These are phyloP conservation scores for Tenthredo scrophulariae DNA, from an alignment of 2,888 invertebrate genomes.

Conservation along the genomic window DNA sequence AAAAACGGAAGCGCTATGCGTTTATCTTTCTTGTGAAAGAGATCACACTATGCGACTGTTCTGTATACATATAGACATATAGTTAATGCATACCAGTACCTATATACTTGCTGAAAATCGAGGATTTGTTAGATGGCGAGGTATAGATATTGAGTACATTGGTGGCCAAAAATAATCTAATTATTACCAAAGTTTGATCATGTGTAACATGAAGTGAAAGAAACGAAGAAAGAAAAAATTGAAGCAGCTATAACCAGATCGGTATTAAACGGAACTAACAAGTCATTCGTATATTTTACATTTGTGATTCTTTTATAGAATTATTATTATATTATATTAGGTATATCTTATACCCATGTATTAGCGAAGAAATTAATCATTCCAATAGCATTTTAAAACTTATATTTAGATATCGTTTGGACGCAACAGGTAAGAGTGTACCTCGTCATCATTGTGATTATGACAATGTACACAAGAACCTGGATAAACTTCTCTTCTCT, in stretches of 20 bases:
- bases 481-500: not conserved
- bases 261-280: constrained; percentile 38
- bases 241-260: constrained; percentile 29
- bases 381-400: constrained; percentile 35
- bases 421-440: not conserved
- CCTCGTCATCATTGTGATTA: not conserved
- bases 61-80: not conserved
- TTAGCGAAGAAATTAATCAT: constrained; percentile 32
- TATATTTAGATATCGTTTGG: constrained; percentile 14
- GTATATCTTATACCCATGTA: constrained; percentile 6
- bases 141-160: not conserved
- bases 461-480: not conserved
- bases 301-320: constrained; percentile 28
- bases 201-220: not conserved
- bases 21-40: not conserved
- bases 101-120: not conserved
- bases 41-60: not conserved
- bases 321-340: constrained; percentile 18
- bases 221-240: not conserved
- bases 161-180: not conserved
- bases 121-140: not conserved
- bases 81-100: constrained; percentile 8
- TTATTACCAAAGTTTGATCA: constrained; percentile 41
- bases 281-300: constrained; percentile 30
- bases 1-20: not conserved